These are phyloP conservation scores for Oligia latruncula DNA, from an alignment of 2,888 invertebrate genomes.

Conservation along the genomic window DNA sequence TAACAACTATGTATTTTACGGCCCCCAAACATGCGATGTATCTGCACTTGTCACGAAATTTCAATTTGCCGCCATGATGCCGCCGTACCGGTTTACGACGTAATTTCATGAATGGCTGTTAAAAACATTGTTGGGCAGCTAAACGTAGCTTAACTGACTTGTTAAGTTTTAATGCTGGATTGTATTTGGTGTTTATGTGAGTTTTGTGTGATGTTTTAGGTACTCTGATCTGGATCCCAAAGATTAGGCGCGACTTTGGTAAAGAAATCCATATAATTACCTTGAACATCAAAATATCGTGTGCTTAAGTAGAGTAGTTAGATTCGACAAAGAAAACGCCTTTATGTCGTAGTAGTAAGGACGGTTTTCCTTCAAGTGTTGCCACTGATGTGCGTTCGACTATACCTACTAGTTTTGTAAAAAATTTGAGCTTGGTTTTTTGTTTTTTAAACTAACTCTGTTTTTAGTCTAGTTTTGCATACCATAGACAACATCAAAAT, in stretches of 20 bases:
- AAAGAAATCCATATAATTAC: not conserved
- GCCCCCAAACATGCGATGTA: constrained; percentile 57
- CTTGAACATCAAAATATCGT: not conserved
- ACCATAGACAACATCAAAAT: not conserved
- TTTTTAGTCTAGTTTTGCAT: not conserved
- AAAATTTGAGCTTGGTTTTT: too few species aligned
- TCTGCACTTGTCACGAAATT: constrained; percentile 68
- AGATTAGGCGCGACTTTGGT: not conserved
- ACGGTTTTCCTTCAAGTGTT: too few species aligned
- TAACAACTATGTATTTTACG: constrained; percentile 63
- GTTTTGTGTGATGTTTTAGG: constrained; percentile 12
- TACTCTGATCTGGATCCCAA: constrained; percentile 6
- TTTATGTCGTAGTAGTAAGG: too few species aligned
- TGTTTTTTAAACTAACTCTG: too few species aligned
- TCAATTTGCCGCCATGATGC: constrained; percentile 69
- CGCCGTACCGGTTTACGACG: constrained; percentile 66
- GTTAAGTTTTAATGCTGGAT: constrained; percentile 54
- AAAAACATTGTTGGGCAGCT: constrained; percentile 67
- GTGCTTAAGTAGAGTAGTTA: not conserved
- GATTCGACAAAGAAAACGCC: too few species aligned
- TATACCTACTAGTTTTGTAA: too few species aligned
- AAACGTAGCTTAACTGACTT: constrained; percentile 59
- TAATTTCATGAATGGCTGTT: constrained; percentile 67
- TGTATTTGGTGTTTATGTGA: constrained; percentile 33
- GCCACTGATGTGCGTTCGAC: too few species aligned